A percentile compares a stretch with the other conserved stretches of the same genome.
phyloP scores from a whole-genome alignment of 2,113 vertebrate genomes.

The Zosterops lateralis region DNA sequence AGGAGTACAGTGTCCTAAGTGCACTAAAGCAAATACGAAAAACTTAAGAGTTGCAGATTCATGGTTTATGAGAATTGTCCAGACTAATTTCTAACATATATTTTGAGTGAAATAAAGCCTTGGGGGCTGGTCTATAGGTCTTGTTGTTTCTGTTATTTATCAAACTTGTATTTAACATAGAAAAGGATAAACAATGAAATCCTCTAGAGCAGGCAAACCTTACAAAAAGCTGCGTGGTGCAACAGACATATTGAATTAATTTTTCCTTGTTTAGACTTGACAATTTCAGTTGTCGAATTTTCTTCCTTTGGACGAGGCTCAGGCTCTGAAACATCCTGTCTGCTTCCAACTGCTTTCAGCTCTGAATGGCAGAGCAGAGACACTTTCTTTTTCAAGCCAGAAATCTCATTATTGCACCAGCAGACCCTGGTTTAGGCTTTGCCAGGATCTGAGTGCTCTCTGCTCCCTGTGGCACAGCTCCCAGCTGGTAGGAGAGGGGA shows the following conservation, averaged over 20 bases:
- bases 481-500: background rate
- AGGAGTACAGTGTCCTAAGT: background rate
- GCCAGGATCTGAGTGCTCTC: background rate
- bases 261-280: background rate
- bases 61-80: background rate
- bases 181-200: background rate
- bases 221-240: background rate
- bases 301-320: background rate
- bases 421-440: background rate
- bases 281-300: background rate
- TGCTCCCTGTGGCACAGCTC: rapidly evolving
- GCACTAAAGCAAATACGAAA: background rate
- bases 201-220: background rate
- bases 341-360: background rate
- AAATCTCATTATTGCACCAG: background rate
- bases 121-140: background rate
- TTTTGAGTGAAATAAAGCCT: background rate
- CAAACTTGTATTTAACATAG: background rate
- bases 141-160: background rate
- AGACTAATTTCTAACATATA: background rate
- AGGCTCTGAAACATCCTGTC: background rate
- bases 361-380: background rate
- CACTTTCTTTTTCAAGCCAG: background rate
- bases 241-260: background rate
- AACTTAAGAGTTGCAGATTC: background rate